Evolutionary conservation across 2,113 vertebrate species (phyloP).

Genomic region (Symphodus melops): DNA sequence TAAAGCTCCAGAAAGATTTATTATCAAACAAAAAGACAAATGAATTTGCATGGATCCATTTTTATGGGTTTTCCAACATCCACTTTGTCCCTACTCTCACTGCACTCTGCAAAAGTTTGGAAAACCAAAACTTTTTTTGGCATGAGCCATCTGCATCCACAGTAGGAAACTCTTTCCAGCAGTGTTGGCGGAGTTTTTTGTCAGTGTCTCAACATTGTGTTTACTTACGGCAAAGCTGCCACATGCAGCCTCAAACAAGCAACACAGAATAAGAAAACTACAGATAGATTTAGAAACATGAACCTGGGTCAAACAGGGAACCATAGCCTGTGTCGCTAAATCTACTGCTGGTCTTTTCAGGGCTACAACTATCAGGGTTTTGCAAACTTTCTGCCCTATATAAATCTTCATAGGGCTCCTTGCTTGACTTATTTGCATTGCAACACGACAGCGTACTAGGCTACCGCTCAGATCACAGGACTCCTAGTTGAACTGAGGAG

Average conservation of each 20-base stretch:
- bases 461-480: constrained; percentile 39
- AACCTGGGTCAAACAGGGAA: too few relatives aligned
- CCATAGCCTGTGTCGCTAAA: constrained; percentile 3
- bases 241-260: constrained; percentile 9
- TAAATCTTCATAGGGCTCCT: not conserved
- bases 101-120: constrained; percentile 3
- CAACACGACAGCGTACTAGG: constrained; percentile 10
- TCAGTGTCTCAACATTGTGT: constrained; percentile 16
- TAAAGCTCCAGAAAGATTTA: not conserved
- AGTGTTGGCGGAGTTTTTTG: constrained; percentile 14
- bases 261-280: constrained; percentile 4
- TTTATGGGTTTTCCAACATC: constrained; percentile 5
- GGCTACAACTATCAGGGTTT: constrained; percentile 1
- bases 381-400: constrained; percentile 32
- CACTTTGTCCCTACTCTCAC: constrained; percentile 3
- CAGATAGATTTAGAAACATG: not conserved
- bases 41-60: not conserved
- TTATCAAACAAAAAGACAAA: constrained; percentile 33
- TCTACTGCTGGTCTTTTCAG: constrained; percentile 3
- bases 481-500: constrained; percentile 28
- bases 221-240: constrained; percentile 3
- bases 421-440: constrained; percentile 33
- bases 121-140: constrained; percentile 24
- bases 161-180: constrained; percentile 13
- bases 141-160: constrained; percentile 12